These are phyloP conservation scores for Heterohyrax brucei DNA, from an alignment of 2,797 vertebrate species.

Conservation along the genomic window DNA sequence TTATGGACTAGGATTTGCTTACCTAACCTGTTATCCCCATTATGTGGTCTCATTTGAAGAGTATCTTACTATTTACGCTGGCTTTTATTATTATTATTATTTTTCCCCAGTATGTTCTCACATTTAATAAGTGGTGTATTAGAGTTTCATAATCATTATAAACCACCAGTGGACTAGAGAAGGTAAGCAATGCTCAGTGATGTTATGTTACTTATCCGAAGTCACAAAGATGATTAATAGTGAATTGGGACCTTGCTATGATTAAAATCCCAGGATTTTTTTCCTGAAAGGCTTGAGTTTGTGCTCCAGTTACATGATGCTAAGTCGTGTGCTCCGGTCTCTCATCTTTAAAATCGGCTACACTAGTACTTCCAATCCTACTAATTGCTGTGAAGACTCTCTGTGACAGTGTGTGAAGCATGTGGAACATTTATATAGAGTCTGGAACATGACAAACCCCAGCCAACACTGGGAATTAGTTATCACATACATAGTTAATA, in stretches of 20 bases:
- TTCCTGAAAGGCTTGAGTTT: not conserved
- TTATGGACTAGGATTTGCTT: constrained; percentile 18
- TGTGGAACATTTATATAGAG: not conserved
- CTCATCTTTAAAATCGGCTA: not conserved
- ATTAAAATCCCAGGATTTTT: not conserved
- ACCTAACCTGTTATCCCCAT: not conserved
- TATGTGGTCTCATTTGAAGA: not conserved
- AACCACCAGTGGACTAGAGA: not conserved
- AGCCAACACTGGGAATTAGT: not conserved
- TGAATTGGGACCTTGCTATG: not conserved
- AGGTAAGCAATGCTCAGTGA: not conserved
- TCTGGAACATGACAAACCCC: not conserved
- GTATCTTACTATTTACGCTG: not conserved
- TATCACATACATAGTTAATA: not conserved
- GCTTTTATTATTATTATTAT: not conserved
- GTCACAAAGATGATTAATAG: not conserved
- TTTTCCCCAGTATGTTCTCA: not conserved
- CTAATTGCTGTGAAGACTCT: not conserved
- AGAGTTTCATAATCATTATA: constrained; percentile 46
- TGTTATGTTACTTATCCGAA: not conserved
- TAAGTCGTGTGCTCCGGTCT: not conserved
- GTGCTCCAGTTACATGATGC: not conserved
- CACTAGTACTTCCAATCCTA: not conserved
- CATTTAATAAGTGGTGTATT: not conserved
- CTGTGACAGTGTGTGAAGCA: not conserved